Conservation (phyloP, 1,140 invertebrate species). For the Ridgeia piscesae region DNA sequence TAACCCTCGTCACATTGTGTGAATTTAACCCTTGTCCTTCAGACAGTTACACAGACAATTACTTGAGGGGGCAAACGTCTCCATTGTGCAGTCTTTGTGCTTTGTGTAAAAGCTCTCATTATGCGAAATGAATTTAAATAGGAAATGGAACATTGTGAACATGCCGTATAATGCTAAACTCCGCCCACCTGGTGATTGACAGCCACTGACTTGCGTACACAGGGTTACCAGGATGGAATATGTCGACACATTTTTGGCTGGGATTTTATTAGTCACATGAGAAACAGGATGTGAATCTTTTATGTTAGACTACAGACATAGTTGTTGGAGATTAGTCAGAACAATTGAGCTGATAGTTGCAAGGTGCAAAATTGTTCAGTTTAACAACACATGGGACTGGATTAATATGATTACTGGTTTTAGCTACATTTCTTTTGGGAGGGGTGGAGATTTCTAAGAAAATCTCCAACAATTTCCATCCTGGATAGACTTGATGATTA, state of each 20-base stretch:
- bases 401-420: not conserved
- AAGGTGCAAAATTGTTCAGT: not conserved
- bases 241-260: not conserved
- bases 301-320: not conserved
- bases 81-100: not conserved
- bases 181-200: not conserved
- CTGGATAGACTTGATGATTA: not conserved
- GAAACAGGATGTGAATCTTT: not conserved
- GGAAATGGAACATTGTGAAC: not conserved
- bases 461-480: not conserved
- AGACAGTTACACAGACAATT: not conserved
- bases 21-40: not conserved
- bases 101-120: not conserved
- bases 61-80: not conserved
- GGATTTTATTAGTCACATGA: not conserved
- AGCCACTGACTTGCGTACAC: not conserved
- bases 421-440: not conserved
- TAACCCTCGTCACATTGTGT: not conserved
- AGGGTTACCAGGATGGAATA: not conserved
- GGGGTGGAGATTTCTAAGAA: not conserved
- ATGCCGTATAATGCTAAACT: not conserved
- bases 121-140: constrained; percentile 9
- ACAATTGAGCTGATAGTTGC: not conserved
- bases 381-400: not conserved
- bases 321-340: not conserved